A percentile compares a stretch with the other conserved stretches of the same genome.
Evolutionary conservation across 2,797 vertebrate species (phyloP).

Genomic region (Karalla daura): DNA sequence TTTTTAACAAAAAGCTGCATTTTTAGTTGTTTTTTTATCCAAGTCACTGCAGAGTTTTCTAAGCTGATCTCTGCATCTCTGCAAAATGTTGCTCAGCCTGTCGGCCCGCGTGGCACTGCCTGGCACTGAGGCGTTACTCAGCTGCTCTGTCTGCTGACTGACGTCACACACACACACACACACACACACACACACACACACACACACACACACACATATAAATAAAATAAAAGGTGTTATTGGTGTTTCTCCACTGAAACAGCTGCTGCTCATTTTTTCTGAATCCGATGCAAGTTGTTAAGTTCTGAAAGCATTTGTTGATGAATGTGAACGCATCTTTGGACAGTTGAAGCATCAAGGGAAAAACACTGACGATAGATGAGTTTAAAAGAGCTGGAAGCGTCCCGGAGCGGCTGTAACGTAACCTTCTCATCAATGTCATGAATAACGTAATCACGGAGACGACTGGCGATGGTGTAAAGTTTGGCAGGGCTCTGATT

Average conservation of each 20-base stretch:
- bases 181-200: conserved; percentile 23
- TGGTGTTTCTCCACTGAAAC: not conserved
- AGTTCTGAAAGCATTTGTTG: not conserved
- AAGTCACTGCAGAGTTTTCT: too few relatives aligned
- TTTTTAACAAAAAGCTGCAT: conserved; percentile 1
- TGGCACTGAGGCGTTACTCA: conserved; percentile 70
- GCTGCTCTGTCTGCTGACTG: conserved; percentile 36
- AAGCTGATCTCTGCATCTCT: too few relatives aligned
- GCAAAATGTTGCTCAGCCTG: conserved; percentile 28
- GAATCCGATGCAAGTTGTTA: not conserved
- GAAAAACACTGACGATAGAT: not conserved
- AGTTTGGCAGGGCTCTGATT: conserved; percentile 22
- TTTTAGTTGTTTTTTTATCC: too few relatives aligned
- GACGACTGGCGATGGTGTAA: not conserved
- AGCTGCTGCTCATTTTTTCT: not conserved
- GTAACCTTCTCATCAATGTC: not conserved
- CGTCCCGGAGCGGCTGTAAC: not conserved
- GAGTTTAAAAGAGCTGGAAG: not conserved
- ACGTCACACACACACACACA: conserved; percentile 51
- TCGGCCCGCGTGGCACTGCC: conserved; percentile 62
- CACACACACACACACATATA: conserved; percentile 6
- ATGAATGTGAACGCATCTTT: not conserved
- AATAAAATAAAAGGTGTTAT: not conserved
- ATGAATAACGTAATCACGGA: not conserved
- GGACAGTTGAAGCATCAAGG: not conserved